Conservation (phyloP, 2,888 invertebrate species). For the Papilio protenor region DNA sequence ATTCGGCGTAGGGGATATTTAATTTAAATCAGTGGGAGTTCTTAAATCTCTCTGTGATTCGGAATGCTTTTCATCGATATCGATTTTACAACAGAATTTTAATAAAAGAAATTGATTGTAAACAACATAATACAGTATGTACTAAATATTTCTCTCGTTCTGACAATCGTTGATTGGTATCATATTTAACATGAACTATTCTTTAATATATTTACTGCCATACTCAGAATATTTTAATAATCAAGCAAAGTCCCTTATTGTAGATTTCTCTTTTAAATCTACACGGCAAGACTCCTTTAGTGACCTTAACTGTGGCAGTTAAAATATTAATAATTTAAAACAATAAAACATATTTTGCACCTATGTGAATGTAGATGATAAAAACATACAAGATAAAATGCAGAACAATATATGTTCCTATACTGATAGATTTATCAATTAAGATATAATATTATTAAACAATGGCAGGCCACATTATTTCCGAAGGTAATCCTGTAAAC, state of each 20-base stretch:
- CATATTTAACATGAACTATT: neutral
- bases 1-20: constrained; percentile 16
- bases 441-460: neutral
- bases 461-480: constrained; percentile 57
- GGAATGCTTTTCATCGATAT: constrained; percentile 36
- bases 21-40: constrained; percentile 16
- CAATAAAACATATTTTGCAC: too few relatives aligned
- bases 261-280: too few relatives aligned
- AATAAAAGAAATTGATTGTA: neutral
- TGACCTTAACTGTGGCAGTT: neutral
- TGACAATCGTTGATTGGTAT: neutral
- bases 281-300: neutral
- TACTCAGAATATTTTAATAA: neutral
- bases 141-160: neutral
- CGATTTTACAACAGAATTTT: neutral
- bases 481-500: constrained; percentile 72
- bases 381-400: too few relatives aligned
- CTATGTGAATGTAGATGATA: too few relatives aligned
- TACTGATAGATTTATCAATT: neutral
- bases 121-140: neutral
- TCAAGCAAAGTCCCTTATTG: neutral
- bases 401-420: neutral
- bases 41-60: constrained; percentile 39
- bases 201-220: neutral
- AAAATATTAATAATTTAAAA: too few relatives aligned